phyloP scores from a whole-genome alignment of 2,888 invertebrate genomes.

The Drosophila pseudotalamancana region DNA sequence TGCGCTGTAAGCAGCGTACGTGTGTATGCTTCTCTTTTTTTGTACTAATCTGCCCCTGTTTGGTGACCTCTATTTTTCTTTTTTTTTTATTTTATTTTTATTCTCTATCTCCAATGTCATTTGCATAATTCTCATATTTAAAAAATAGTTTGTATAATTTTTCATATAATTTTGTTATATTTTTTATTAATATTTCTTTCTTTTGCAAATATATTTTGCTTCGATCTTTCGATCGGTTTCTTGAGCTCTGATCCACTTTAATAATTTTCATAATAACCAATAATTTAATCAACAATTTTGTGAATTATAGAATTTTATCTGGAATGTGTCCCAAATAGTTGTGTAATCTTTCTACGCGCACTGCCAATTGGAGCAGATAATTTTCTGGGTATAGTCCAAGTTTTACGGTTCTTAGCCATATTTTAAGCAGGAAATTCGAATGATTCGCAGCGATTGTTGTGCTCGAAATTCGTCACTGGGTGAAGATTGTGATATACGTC shows the following conservation, averaged over 20 bases:
- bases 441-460: conserved; percentile 18
- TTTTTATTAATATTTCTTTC: no score
- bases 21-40: no score
- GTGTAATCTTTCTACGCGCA: conserved; percentile 14
- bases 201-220: no score
- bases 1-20: no score
- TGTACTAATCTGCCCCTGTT: no score
- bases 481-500: conserved; percentile 1
- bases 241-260: no score
- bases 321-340: accelerated
- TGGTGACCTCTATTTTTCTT: no score
- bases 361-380: conserved; percentile 46
- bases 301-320: no score
- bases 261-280: no score
- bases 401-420: neutral
- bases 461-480: conserved; percentile 20
- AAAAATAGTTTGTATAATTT: neutral
- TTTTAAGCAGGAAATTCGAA: conserved; percentile 5
- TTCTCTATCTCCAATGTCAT: neutral
- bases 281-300: no score
- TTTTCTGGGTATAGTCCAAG: conserved; percentile 37
- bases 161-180: neutral
- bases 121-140: neutral
- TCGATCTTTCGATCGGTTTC: no score
- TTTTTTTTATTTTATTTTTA: neutral